Conservation (phyloP, 2,888 invertebrate genomes). For the Morpho helenor region DNA sequence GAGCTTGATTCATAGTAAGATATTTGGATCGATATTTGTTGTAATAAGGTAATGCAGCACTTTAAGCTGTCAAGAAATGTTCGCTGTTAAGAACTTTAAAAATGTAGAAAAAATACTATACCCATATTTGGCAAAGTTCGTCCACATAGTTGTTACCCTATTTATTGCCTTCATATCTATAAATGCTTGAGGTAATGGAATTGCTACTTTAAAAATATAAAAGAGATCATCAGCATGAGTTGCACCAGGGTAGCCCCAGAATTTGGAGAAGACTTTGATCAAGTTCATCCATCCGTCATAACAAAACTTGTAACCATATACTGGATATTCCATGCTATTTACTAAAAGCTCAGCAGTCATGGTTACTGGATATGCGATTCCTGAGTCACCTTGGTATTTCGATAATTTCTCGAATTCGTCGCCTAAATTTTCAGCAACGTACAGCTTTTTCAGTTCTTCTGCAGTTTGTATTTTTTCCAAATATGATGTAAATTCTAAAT, state of each 20-base stretch:
- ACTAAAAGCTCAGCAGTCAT: conserved; percentile 47
- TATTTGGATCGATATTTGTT: too few species aligned
- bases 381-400: conserved; percentile 55
- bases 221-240: conserved; percentile 70
- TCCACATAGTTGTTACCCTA: conserved; percentile 57
- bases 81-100: neutral
- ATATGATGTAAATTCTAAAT: conserved; percentile 45
- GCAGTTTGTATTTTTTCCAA: conserved; percentile 40
- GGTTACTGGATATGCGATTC: conserved; percentile 53
- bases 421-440: conserved; percentile 55
- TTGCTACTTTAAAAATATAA: conserved; percentile 56
- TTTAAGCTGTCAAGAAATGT: too few species aligned
- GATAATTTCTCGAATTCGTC: conserved; percentile 55
- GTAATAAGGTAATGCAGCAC: too few species aligned
- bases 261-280: conserved; percentile 48
- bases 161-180: conserved; percentile 46
- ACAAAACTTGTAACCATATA: conserved; percentile 54
- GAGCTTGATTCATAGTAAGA: too few species aligned
- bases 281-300: conserved; percentile 62
- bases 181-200: conserved; percentile 36
- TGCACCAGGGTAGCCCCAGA: conserved; percentile 49
- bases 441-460: conserved; percentile 51
- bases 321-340: conserved; percentile 38
- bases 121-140: conserved; percentile 66
- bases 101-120: conserved; percentile 28